Conservation (phyloP, 2,797 vertebrate genomes). For the Eulemur mongoz region DNA sequence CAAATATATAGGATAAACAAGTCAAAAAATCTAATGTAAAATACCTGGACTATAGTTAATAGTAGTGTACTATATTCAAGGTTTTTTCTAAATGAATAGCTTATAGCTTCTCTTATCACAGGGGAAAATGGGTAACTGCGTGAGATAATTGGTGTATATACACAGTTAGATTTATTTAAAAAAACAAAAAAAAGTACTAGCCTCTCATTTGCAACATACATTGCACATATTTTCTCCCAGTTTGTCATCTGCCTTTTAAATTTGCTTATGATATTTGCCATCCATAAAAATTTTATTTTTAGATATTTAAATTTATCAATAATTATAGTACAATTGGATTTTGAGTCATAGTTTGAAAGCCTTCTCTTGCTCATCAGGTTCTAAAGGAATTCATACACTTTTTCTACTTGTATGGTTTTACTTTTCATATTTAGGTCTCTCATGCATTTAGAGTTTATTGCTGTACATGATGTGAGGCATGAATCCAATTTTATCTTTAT, state of each 20-base stretch:
- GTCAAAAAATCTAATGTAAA: background rate
- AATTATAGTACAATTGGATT: background rate
- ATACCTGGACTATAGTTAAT: background rate
- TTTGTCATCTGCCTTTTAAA: slow-evolving; percentile 16
- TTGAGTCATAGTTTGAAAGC: background rate
- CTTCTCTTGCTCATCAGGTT: background rate
- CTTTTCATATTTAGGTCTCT: background rate
- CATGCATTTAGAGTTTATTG: background rate
- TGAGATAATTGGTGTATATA: background rate
- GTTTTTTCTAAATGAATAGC: background rate
- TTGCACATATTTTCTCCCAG: slow-evolving; percentile 2
- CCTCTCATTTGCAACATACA: slow-evolving; percentile 23
- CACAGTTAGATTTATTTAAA: background rate
- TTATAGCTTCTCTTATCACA: background rate
- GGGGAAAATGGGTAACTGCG: background rate
- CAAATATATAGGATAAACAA: background rate
- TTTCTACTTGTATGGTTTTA: background rate
- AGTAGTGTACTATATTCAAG: background rate
- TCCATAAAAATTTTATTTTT: background rate
- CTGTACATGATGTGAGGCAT: background rate
- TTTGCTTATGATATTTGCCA: background rate
- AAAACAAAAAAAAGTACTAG: background rate
- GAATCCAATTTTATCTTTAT: slow-evolving; percentile 14
- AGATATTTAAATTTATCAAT: slow-evolving; percentile 1
- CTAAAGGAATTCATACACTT: background rate